Evolutionary conservation across 1,140 invertebrate genomes (phyloP).

Genomic region (Thrips palmi): DNA sequence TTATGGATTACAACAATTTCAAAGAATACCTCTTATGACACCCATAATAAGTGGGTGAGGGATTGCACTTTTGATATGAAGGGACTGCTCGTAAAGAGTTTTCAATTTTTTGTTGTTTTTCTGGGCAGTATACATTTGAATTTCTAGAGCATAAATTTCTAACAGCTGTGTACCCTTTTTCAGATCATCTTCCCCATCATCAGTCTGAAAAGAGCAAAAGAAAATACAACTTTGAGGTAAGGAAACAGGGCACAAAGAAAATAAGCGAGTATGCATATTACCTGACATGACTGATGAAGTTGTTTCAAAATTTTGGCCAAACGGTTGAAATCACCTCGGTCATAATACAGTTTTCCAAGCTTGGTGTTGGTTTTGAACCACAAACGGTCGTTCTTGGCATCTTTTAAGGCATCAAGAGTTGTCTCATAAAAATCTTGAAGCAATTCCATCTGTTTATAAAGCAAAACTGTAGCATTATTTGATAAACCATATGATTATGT

Average conservation of each 20-base stretch:
- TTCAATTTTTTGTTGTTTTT: constrained; percentile 99
- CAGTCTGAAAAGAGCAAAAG: constrained; percentile 47
- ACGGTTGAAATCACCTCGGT: constrained; percentile 86
- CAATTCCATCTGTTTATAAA: constrained; percentile 74
- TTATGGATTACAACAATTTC: constrained; percentile 3
- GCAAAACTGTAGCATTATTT: too few species aligned
- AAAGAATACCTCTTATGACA: constrained; percentile 72
- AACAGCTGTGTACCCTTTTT: constrained; percentile 97
- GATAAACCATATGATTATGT: constrained; percentile 3
- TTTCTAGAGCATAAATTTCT: constrained; percentile 98
- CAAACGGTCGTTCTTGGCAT: constrained; percentile 96
- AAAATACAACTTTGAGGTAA: too few species aligned
- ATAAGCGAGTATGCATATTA: too few species aligned
- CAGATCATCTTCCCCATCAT: constrained; percentile 97
- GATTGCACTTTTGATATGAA: constrained; percentile 98
- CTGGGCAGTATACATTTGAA: constrained; percentile 99
- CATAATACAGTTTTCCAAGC: constrained; percentile 95
- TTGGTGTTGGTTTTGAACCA: constrained; percentile 99
- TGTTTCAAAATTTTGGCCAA: constrained; percentile 94
- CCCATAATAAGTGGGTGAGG: constrained; percentile 99
- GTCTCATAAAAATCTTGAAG: constrained; percentile 99
- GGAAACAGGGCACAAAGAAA: too few species aligned
- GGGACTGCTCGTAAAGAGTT: constrained; percentile 91
- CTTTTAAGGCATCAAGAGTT: constrained; percentile 91
- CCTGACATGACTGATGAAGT: constrained; percentile 91